Base-by-base conservation (phyloP, 2,113 vertebrate species). In the Irena cyanogastra region DNA sequence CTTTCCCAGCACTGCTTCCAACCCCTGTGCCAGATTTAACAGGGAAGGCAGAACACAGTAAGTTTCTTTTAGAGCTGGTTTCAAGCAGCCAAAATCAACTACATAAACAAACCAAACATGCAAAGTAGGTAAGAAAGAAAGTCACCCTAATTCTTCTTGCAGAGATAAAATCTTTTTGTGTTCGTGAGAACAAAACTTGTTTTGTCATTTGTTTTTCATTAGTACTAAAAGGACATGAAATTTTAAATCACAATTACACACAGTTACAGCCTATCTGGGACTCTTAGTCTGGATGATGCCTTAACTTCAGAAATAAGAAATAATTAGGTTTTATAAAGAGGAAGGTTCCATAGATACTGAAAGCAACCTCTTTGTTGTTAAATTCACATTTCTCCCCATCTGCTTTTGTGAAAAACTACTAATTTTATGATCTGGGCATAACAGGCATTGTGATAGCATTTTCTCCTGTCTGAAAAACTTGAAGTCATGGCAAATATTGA, bases 1-100 rank as follows among this genome's bases (percentile, higher is more conserved):
- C 68, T 78, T 89, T 92, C 68, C 83, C 86, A 93, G 80, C 60
- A 78, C 41, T 33, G 72, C 89, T 76, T 95, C 77, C 87, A 68
- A 71, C 19, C 17, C 17, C 41, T 42, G 16, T 91, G 87, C 81
- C 91, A 95, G 84, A 82, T 64, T 82, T 92, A 68, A 65, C 21
- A 56, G 37, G 18, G 37, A 82, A 81, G 23, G 63, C 31, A 77
- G 72, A 87, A 74, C 27, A 63, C 35, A 89, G 17, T 52, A 60
- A 64, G 50, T 71, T 68, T 71, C 56, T 68, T 89, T 87, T 52
- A 75, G 49, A 64, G 42, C 9, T 57, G 28, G 37, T 76, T 91
- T 88, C 39, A 49, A 89, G 49, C 22, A 61, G 24, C 20, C 56
- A 84, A 83, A 92, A 71, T 37, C 52, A 94, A 42, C 41, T 75